A percentile compares a stretch with the other conserved stretches of the same genome.
phyloP scores from a whole-genome alignment of 1,140 invertebrate genomes.

The Gyrodactylus bullatarudis region DNA sequence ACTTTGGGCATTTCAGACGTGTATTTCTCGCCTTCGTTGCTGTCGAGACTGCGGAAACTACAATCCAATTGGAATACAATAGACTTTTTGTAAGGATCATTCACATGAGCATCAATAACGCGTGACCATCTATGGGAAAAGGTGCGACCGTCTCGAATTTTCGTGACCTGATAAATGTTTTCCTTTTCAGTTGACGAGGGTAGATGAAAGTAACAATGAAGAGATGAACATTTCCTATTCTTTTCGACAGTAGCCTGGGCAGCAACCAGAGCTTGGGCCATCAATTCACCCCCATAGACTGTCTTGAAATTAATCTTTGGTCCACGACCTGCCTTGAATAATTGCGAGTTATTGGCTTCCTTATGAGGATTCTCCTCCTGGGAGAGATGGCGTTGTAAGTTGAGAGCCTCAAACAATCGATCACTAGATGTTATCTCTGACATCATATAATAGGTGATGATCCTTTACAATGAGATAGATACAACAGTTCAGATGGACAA shows the following conservation, averaged over 20 bases:
- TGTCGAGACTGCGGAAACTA: neutral
- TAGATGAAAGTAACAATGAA: neutral
- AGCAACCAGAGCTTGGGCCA: neutral
- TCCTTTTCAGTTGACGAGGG: neutral
- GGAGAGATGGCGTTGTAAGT: too few species aligned
- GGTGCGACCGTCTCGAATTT: neutral
- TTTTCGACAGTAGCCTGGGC: neutral
- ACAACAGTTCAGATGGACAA: too few species aligned
- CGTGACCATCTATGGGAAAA: neutral
- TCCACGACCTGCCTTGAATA: neutral
- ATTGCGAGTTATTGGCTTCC: too few species aligned
- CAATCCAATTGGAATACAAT: neutral
- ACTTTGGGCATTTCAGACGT: neutral
- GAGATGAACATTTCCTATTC: neutral
- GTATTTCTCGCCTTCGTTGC: neutral
- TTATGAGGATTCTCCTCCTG: too few species aligned
- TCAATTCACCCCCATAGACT: neutral
- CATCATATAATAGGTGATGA: neutral
- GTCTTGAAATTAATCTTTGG: neutral
- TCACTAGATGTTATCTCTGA: neutral
- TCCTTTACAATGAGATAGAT: too few species aligned
- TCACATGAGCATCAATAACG: neutral
- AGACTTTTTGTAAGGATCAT: neutral
- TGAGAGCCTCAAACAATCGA: neutral
- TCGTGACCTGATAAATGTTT: neutral